Evolutionary conservation across 1,140 invertebrate genomes (phyloP).

Genomic region (Papilio dardanus): DNA sequence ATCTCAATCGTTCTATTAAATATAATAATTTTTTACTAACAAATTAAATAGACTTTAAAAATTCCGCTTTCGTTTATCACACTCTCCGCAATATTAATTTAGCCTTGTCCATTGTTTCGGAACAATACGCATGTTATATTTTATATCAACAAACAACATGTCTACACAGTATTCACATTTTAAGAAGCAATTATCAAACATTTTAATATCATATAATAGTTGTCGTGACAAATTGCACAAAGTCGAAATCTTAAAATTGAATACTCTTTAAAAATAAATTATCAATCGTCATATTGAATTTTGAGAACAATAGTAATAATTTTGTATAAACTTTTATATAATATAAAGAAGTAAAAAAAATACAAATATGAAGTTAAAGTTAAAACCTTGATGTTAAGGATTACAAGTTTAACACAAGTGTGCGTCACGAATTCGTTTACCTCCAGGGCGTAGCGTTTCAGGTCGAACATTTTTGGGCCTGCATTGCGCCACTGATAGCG

Average conservation of each 20-base stretch:
- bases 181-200: constrained; percentile 8
- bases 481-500: constrained; percentile 73
- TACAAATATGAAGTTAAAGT: too few species aligned
- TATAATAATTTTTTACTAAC: not conserved
- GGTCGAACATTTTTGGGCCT: constrained; percentile 63
- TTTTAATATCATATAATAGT: not conserved
- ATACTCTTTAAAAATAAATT: too few species aligned
- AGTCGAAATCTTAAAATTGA: too few species aligned
- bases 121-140: constrained; percentile 49
- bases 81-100: constrained; percentile 7
- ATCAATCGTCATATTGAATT: too few species aligned
- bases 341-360: constrained; percentile 9
- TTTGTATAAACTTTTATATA: too few species aligned
- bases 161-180: not conserved
- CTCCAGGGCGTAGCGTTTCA: constrained; percentile 50
- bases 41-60: not conserved
- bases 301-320: too few species aligned
- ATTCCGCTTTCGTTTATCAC: not conserved
- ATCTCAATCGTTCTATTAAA: not conserved
- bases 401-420: not conserved
- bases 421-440: constrained; percentile 57
- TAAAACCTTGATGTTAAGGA: not conserved
- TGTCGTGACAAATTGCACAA: too few species aligned
- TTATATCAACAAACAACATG: constrained; percentile 38
- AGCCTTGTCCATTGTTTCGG: constrained; percentile 45